Base-by-base conservation (phyloP, 2,888 invertebrate genomes). In the Acrobeloides nanus region DNA sequence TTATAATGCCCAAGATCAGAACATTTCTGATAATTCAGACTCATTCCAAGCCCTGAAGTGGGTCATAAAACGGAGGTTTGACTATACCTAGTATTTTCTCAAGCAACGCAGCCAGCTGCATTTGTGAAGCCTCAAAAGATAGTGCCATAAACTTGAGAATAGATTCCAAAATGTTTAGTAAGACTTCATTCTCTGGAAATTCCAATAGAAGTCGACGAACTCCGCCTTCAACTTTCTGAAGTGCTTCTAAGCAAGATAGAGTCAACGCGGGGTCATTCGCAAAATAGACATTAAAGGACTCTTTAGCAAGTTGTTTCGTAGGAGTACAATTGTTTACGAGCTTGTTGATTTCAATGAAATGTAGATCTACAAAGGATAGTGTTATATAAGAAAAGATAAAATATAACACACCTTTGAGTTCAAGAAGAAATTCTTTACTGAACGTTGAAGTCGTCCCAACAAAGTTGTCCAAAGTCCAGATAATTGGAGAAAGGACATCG, bases 51-150 rank as follows among this genome's bases (percentile, higher is more conserved):
- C n/a, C 17, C 7, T 21, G 25, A 38, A 41, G n/a, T 20, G 18
- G 21, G 31, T 12, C 10, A 21, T 10, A 18, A 18, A 42, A 26
- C 29, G 20, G 35, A 32, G 31, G 24, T 31, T 8, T 10, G 34
- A 40, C 21, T 50, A 86, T 85, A 53, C 84, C 83, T 1, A 93
- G 78, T 1, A 97, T 77, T 38, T 90, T 78, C 75, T 97, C 95
- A 43, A 95, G 79, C 0, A 92, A 92, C 0, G 86, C 85, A 1
- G 90, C 81, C 70, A 88, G 89, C 57, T 89, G 83, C 50, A 88
- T 84, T 3, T 95, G 77, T 0, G 93, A 85, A 55, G 86, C 84
- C 0, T 83, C 83, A 4, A 61, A 51, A 4, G 61, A 47, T 1
- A 49, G 38, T 12, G 47, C 37, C 24, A 54, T 38, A 38, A 71